Evolutionary conservation across 2,888 invertebrate genomes (phyloP), one percentile per base, ranked within the genome.

Genomic region (Nomada lathburiana): DNA sequence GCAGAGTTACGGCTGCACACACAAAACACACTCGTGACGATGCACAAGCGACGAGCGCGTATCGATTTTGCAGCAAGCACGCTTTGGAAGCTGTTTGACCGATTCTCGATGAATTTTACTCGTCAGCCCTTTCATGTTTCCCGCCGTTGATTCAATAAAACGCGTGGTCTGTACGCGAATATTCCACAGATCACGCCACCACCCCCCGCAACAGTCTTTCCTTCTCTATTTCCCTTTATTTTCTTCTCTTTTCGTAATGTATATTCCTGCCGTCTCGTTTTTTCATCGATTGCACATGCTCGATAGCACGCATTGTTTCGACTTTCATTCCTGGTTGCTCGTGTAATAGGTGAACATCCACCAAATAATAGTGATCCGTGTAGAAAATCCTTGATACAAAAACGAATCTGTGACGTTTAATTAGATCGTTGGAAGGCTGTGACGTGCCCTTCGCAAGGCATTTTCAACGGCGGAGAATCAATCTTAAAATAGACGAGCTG

Each of bases 401-500:
- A 71, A 29, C 9, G 74, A 63, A 26, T 20, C 29, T 62, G 80
- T 64, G 70, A 64, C 29, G 71, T 77, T 76, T 82, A 71, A 80
- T 82, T 82, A 78, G 68, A 73, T 57, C 63, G 67, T 53, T 71
- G 71, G 76, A 87, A 87, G 86, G 79, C 80, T 75, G 67, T 50
- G 77, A n/a, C 64, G 73, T 71, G 82, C 80, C 87, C 87, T 87
- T 80, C 87, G 53, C 67, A 7, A 29, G 68, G 67, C 76, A 82
- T 87, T 86, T 76, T 76, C 79, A 73, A 65, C 76, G 73, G 62
- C 50, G 59, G 69, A 68, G 82, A 75, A 74, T 71, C 63, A 76
- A 73, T 77, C 82, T 85, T n/a, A 82, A 85, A 86, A 82, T 86
- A 85, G 80, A 80, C 57, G 60, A 47, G 73, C n/a, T 47, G 60